phyloP scores from a whole-genome alignment of 2,888 invertebrate species.

The Coelinius sp. region DNA sequence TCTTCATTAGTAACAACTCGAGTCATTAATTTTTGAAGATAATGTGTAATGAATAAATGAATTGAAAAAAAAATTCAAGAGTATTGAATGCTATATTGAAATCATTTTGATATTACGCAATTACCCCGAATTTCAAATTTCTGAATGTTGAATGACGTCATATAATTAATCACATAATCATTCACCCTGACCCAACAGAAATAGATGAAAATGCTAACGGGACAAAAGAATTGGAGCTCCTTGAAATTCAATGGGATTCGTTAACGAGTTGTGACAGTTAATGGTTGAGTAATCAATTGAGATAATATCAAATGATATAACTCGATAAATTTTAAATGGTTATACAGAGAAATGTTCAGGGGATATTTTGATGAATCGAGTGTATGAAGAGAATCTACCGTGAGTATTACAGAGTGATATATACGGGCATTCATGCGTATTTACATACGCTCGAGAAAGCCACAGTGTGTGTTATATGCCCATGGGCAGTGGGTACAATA shows the following conservation, averaged over 20 bases:
- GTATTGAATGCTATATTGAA: no score
- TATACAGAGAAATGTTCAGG: constrained; percentile 13
- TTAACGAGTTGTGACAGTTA: constrained; percentile 58
- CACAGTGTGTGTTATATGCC: constrained; percentile 36
- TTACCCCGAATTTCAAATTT: not conserved
- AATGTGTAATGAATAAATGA: not conserved
- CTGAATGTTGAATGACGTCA: not conserved
- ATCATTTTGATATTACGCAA: not conserved
- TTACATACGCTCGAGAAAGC: constrained; percentile 49
- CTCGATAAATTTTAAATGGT: constrained; percentile 28
- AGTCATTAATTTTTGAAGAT: not conserved
- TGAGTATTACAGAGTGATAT: constrained; percentile 22
- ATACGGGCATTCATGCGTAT: constrained; percentile 56
- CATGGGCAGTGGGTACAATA: constrained; percentile 25
- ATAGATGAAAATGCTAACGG: constrained; percentile 22
- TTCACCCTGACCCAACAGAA: constrained; percentile 23
- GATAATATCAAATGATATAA: constrained; percentile 45
- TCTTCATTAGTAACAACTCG: not conserved
- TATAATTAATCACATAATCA: constrained; percentile 37
- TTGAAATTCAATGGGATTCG: constrained; percentile 51
- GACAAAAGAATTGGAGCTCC: constrained; percentile 30
- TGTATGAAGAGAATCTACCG: constrained; percentile 13
- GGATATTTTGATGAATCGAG: constrained; percentile 20
- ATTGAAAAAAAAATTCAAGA: not conserved
- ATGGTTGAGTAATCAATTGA: constrained; percentile 67